These are phyloP conservation scores for Troides oblongomaculatus DNA, from an alignment of 2,888 invertebrate species.

Conservation along the genomic window DNA sequence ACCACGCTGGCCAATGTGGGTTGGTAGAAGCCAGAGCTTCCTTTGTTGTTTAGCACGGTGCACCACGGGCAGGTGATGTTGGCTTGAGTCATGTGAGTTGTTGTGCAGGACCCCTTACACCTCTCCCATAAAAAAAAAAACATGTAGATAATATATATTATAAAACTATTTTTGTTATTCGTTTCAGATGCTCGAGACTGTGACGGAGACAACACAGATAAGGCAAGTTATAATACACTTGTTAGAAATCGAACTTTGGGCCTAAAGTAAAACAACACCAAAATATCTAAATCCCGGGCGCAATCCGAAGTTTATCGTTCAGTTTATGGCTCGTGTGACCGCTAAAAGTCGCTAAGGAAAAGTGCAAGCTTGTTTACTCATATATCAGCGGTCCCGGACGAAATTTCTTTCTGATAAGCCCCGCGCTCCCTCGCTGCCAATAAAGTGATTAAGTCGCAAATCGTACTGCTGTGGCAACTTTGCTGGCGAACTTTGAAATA, in stretches of 20 bases:
- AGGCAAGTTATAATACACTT: constrained; percentile 48
- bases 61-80: too few species aligned
- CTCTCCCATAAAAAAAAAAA: too few species aligned
- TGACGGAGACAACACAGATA: constrained; percentile 59
- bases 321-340: constrained; percentile 74
- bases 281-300: constrained; percentile 56
- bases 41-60: too few species aligned
- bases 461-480: constrained; percentile 58
- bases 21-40: too few species aligned
- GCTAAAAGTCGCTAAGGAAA: constrained; percentile 70
- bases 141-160: too few species aligned
- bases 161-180: constrained; percentile 35
- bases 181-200: constrained; percentile 71
- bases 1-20: too few species aligned
- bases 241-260: constrained; percentile 36
- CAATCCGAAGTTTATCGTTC: constrained; percentile 69
- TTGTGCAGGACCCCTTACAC: too few species aligned
- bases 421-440: constrained; percentile 73
- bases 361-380: constrained; percentile 78
- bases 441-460: constrained; percentile 81
- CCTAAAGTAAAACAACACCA: constrained; percentile 45
- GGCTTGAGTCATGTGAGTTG: too few species aligned
- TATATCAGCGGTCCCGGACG: constrained; percentile 68
- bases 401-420: constrained; percentile 76
- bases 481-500: constrained; percentile 37